Base-by-base conservation (phyloP, 2,888 invertebrate species). In the Drosophila pegasa region DNA sequence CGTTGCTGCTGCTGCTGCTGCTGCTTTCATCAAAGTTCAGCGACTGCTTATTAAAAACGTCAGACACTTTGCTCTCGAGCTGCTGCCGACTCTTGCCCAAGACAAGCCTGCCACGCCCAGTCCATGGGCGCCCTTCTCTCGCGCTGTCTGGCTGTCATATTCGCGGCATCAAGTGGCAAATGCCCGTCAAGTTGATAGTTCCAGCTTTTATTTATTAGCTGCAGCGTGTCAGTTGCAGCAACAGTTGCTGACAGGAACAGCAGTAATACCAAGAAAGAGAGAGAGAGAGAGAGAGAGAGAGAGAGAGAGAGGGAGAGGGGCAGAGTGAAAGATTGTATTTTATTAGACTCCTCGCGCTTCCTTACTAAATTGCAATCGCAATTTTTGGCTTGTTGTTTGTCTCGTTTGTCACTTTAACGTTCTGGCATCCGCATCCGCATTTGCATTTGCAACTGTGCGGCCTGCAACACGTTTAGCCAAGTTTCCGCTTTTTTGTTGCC, bases 1-100 rank as follows among this genome's bases (percentile, higher is more conserved):
- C 56, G 76, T 43, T 70, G 60, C 64, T 51, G 74, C 82, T 81
- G n/a, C n/a, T n/a, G n/a, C 64, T 55, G 76, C 40, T 70, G 60
- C 64, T 51, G 74, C 82, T 81, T 74, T 79, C 88, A 83, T 86
- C 80, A 85, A 74, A 76, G 74, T 82, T 87, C 61, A 70, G 70
- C 68, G 66, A 38, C 43, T 79, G 86, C 80, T 87, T 82, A 83
- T 83, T 82, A 72, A 69, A 79, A 82, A 64, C 51, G 33, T 54
- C 71, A 50, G 57, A 56, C 69, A 52, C 58, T 57, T 40, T 45
- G 4, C 55, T 10, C 20, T 51, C 45, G 48, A 60, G 50, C 51
- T 60, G 59, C 47, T 48, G 51, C 35, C 9, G n/a, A 25, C 50
- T 50, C 25, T 18, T 71, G 73, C 48, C 47, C 52, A 58, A 69